phyloP scores from a whole-genome alignment of 1,140 invertebrate genomes.

The Mizuhopecten yessoensis region DNA sequence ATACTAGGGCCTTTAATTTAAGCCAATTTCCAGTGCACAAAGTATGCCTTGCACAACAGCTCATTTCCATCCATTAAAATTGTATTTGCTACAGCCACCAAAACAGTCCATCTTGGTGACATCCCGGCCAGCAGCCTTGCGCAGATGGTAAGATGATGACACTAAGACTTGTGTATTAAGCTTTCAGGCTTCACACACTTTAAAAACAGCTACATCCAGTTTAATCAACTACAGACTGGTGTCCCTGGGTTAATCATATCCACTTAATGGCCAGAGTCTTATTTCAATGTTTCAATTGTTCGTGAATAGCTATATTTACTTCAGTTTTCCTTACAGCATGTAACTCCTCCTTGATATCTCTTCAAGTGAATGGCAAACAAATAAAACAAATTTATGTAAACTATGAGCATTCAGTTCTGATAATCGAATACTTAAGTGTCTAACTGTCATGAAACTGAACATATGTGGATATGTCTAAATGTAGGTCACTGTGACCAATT shows the following conservation, averaged over 20 bases:
- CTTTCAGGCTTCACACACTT: background rate
- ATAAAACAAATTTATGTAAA: too few relatives aligned
- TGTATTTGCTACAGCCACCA: background rate
- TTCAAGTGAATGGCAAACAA: too few relatives aligned
- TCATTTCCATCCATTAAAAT: background rate
- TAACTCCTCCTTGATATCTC: too few relatives aligned
- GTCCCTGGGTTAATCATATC: background rate
- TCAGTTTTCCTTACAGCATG: too few relatives aligned
- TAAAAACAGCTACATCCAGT: background rate
- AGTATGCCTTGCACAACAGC: background rate
- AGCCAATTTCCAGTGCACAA: background rate
- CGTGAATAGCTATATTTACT: too few relatives aligned
- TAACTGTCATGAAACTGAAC: too few relatives aligned
- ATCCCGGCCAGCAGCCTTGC: background rate
- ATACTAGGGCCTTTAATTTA: background rate
- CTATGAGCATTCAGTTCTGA: too few relatives aligned
- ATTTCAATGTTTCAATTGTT: too few relatives aligned
- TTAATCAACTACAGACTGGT: background rate
- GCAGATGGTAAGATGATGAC: background rate
- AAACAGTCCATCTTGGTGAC: background rate
- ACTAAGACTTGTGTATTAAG: background rate
- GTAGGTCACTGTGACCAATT: too few relatives aligned
- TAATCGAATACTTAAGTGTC: too few relatives aligned
- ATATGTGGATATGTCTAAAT: too few relatives aligned
- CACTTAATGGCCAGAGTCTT: background rate